Conservation (phyloP, 64 coral and sea anemone genomes). For the Dendronephthya gigantea region DNA sequence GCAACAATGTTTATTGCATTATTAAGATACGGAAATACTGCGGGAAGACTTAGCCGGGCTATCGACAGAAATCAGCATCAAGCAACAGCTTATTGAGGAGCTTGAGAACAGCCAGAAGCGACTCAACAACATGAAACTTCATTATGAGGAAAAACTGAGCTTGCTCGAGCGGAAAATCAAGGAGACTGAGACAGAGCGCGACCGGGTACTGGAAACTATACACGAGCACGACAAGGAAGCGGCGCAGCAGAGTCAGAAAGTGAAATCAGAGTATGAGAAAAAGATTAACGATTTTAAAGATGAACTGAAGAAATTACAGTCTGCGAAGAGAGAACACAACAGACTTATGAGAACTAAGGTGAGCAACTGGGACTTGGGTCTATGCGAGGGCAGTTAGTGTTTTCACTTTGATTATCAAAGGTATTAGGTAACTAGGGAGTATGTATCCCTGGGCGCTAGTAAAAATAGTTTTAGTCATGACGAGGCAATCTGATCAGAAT, state of each 20-base stretch:
- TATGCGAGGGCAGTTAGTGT: no score
- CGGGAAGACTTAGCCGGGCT: constrained; percentile 60
- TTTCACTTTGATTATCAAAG: no score
- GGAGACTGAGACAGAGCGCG: constrained; percentile 83
- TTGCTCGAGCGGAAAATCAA: constrained; percentile 72
- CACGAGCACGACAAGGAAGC: background rate
- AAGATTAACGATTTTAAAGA: constrained; percentile 65
- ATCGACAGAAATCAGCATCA: constrained; percentile 82
- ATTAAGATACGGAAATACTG: constrained; percentile 37
- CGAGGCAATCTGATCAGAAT: no score
- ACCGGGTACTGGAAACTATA: constrained; percentile 32
- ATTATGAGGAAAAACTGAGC: constrained; percentile 83
- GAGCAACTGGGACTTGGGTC: background rate
- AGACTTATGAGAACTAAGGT: constrained; percentile 72
- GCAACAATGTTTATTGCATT: background rate
- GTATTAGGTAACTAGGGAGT: no score
- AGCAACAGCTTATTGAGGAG: constrained; percentile 86
- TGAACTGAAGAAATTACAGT: constrained; percentile 89
- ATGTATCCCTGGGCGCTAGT: no score
- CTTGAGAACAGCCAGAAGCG: constrained; percentile 75
- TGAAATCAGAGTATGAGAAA: constrained; percentile 72
- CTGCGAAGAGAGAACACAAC: constrained; percentile 84
- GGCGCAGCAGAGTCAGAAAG: constrained; percentile 49
- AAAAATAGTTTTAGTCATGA: no score
- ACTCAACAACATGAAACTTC: constrained; percentile 53